Percentiles rank a stretch among this genome's conserved stretches.
Evolutionary conservation across 30 jellyfish, hydroid and myxozoan genomes (phyloP).

Genomic region (Pseudorhiza aurosa): DNA sequence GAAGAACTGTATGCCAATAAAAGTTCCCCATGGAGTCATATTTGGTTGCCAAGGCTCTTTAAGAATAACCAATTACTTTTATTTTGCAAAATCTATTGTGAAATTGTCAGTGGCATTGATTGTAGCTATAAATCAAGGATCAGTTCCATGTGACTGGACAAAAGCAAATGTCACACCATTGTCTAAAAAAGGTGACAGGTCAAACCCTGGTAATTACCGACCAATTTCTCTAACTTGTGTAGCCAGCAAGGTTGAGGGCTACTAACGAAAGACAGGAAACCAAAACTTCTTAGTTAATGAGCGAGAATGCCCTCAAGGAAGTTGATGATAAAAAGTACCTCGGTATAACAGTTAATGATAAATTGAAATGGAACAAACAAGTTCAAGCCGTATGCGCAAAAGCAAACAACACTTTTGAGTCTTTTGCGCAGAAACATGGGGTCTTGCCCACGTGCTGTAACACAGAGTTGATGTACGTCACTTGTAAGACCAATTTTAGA

Average conservation of each 20-base stretch:
- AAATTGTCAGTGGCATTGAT: too few relatives aligned
- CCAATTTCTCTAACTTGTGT: conserved; percentile 22
- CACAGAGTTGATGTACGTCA: conserved; percentile 12
- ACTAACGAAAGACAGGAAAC: background rate
- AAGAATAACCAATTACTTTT: too few relatives aligned
- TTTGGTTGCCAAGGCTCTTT: too few relatives aligned
- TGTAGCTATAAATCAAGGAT: conserved; percentile 8
- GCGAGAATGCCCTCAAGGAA: conserved; percentile 27
- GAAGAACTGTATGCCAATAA: too few relatives aligned
- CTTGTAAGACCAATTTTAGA: conserved; percentile 39
- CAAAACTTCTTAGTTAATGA: background rate
- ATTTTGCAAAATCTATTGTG: too few relatives aligned
- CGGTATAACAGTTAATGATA: conserved; percentile 6
- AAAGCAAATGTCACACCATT: conserved; percentile 41
- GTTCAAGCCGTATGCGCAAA: conserved; percentile 20
- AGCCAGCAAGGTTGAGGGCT: background rate
- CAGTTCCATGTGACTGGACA: conserved; percentile 20
- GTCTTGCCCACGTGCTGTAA: conserved; percentile 41
- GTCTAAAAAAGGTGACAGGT: background rate
- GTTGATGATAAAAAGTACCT: conserved; percentile 13
- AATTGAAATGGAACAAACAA: too few relatives aligned
- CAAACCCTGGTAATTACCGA: conserved; percentile 9
- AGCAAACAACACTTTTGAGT: conserved; percentile 46
- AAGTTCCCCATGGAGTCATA: too few relatives aligned
- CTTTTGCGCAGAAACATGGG: conserved; percentile 40